These are phyloP conservation scores for Harpalus rufipes DNA, from an alignment of 2,888 invertebrate genomes.

Conservation along the genomic window DNA sequence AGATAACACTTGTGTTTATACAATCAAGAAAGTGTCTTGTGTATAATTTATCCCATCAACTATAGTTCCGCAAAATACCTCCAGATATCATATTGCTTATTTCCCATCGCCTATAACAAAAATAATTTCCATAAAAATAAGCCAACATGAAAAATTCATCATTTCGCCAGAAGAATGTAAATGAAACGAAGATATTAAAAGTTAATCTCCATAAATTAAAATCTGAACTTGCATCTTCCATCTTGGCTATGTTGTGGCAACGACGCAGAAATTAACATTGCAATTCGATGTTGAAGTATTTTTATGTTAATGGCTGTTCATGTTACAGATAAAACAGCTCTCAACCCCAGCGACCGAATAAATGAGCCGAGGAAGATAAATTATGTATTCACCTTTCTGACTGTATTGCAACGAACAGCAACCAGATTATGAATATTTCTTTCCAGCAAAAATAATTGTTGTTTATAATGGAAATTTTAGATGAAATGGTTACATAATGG, in stretches of 20 bases:
- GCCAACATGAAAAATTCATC: neutral
- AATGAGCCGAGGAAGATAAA: neutral
- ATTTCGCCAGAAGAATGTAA: neutral
- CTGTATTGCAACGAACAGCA: neutral
- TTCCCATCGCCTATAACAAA: too few species aligned
- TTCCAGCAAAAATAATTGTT: too few species aligned
- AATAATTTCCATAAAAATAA: neutral
- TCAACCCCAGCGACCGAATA: neutral
- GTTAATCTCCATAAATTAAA: conserved; percentile 3
- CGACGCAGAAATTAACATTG: neutral
- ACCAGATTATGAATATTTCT: too few species aligned
- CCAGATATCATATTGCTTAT: too few species aligned
- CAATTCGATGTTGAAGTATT: neutral
- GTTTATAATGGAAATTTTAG: neutral
- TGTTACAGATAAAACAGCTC: neutral
- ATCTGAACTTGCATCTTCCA: neutral
- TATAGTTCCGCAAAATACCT: too few species aligned
- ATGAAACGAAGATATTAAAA: conserved; percentile 3
- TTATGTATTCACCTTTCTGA: neutral
- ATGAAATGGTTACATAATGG: neutral
- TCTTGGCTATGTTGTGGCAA: too few species aligned
- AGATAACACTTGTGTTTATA: too few species aligned
- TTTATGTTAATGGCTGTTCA: neutral
- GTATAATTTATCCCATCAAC: too few species aligned
- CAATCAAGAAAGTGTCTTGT: too few species aligned